A percentile compares a stretch with the other conserved stretches of the same genome.
phyloP scores from a whole-genome alignment of 2,888 invertebrate genomes.

The Brenthis hecate region DNA sequence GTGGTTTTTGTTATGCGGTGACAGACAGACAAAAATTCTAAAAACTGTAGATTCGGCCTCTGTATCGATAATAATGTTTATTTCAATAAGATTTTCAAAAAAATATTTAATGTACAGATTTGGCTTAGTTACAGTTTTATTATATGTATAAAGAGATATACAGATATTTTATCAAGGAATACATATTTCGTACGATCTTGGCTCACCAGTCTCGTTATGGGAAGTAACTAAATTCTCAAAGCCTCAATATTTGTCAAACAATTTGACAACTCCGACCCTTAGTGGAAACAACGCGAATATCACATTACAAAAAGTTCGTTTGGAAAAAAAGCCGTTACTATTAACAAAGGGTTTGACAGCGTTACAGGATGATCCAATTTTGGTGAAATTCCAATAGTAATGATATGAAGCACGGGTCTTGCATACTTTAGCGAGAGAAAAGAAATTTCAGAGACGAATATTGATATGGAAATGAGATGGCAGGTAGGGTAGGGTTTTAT shows the following conservation, averaged over 20 bases:
- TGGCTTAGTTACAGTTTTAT: too few relatives aligned
- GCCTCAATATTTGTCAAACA: conserved; percentile 59
- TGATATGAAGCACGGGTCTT: conserved; percentile 79
- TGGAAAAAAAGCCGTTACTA: conserved; percentile 80
- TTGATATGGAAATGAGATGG: conserved; percentile 81
- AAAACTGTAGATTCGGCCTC: too few relatives aligned
- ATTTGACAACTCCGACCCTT: conserved; percentile 67
- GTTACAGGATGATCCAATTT: conserved; percentile 77
- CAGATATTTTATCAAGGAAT: too few relatives aligned
- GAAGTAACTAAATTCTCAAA: conserved; percentile 66
- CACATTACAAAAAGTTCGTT: conserved; percentile 80
- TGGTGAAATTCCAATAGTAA: conserved; percentile 74
- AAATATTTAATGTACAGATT: too few relatives aligned
- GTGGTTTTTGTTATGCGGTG: too few relatives aligned
- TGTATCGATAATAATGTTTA: too few relatives aligned
- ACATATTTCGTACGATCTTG: too few relatives aligned
- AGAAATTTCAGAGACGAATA: conserved; percentile 76
- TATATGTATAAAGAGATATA: too few relatives aligned
- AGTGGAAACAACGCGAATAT: conserved; percentile 77
- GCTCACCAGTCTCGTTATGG: background rate
- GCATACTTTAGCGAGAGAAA: conserved; percentile 77
- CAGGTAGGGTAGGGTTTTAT: conserved; percentile 76
- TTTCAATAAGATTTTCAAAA: too few relatives aligned
- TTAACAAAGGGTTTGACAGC: conserved; percentile 78
- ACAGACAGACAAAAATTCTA: too few relatives aligned